Evolutionary conservation across 2,113 vertebrate genomes (phyloP), one percentile per base, ranked within the genome.

Genomic region (Onychorhynchus coronatus): DNA sequence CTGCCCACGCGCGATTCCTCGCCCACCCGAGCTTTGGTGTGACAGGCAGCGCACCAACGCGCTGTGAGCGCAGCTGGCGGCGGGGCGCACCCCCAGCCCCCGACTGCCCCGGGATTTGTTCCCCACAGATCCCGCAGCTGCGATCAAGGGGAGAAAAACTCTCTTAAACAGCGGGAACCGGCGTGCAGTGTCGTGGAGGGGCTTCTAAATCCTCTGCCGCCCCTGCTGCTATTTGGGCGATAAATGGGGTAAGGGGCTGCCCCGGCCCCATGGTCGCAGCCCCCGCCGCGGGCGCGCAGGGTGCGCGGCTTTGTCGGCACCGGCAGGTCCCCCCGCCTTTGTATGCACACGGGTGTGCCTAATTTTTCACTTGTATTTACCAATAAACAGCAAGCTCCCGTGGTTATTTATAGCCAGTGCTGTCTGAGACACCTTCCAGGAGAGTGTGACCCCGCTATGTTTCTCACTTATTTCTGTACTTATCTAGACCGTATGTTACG

Each of bases 401-500:
- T 4, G 4, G 77, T 68, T 85, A 91, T 95, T 91, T 91, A 58
- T 85, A 90, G 85, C n/a, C 25, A 5, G n/a, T n/a, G 94, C 85
- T 88, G 91, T 50, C 86, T 42, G 73, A 88, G 91, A 86, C 89
- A 67, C 94, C 88, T 76, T 85, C 75, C 85, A 77, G 84, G 53
- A 30, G 88, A 75, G 71, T 61, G 23, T 76, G 89, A 47, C 94
- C 96, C 81, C 19, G 77, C 85, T 8, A 9, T 70, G 91, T 58
- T 88, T 89, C 93, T 80, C 94, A 23, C 94, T 91, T 71, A 52
- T 65, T 85, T 84, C 89, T 49, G 80, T 33, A 59, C 93, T 95
- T 89, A 92, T 91, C 95, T 75, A 52, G 79, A 58, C 65, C 47
- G 24, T 52, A 30, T 30, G 89, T 73, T 94, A 50, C 9, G 78